These are phyloP conservation scores for Drosophila lowei DNA, from an alignment of 1,140 invertebrate genomes.

Conservation along the genomic window DNA sequence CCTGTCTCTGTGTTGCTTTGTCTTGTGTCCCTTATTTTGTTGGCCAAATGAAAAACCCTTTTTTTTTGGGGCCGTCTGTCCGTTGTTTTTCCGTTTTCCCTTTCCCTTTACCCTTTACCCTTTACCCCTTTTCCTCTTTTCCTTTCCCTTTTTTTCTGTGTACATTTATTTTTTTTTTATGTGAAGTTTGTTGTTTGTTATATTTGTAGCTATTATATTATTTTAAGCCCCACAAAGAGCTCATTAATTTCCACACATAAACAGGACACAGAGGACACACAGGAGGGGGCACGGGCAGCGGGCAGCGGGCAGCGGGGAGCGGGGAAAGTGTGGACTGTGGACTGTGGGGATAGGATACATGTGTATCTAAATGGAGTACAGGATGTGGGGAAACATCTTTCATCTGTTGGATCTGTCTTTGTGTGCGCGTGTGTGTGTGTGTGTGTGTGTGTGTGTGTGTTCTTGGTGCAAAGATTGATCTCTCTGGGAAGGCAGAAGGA, in stretches of 20 bases:
- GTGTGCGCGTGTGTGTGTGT: too few relatives aligned
- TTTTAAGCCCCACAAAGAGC: conserved; percentile 71
- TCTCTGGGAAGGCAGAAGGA: not conserved
- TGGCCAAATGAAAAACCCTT: conserved; percentile 41
- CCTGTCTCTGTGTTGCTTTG: conserved; percentile 31
- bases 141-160: conserved; percentile 31
- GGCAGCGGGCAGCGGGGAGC: too few relatives aligned
- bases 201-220: conserved; percentile 67
- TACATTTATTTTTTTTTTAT: conserved; percentile 16
- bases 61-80: conserved; percentile 40
- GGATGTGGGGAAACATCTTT: conserved; percentile 24
- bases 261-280: conserved; percentile 27
- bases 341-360: too few relatives aligned
- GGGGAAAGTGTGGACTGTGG: too few relatives aligned
- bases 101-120: too few relatives aligned
- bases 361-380: conserved; percentile 7
- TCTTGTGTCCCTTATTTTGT: conserved; percentile 38
- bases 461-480: conserved; percentile 19
- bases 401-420: conserved; percentile 3
- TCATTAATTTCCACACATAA: conserved; percentile 72
- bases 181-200: conserved; percentile 31
- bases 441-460: too few relatives aligned
- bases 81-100: conserved; percentile 19
- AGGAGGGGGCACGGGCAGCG: not conserved
- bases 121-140: conserved; percentile 13